Evolutionary conservation across 2,888 invertebrate genomes (phyloP).

Genomic region (Mycogona germanica): DNA sequence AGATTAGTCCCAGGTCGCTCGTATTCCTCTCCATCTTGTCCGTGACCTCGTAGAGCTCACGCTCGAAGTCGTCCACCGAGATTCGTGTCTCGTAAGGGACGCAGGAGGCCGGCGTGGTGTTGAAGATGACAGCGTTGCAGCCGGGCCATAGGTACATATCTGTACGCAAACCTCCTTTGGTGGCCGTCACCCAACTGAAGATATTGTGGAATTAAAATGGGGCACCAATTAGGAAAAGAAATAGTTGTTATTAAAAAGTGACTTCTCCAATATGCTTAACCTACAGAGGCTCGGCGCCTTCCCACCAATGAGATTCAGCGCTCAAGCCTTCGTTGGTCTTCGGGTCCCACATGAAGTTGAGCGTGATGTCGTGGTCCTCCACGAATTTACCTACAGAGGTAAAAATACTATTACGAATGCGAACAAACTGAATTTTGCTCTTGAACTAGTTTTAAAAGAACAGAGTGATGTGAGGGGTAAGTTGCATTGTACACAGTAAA

Average conservation of each 20-base stretch:
- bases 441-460: too few relatives aligned
- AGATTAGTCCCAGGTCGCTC: slow-evolving; percentile 22
- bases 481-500: too few relatives aligned
- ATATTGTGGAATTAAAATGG: too few relatives aligned
- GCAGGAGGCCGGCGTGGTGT: slow-evolving; percentile 18
- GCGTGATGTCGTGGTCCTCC: slow-evolving; percentile 32
- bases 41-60: not conserved
- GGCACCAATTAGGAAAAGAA: too few relatives aligned
- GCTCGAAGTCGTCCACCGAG: slow-evolving; percentile 1
- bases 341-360: slow-evolving; percentile 33
- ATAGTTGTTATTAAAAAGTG: too few relatives aligned
- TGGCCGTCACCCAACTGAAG: slow-evolving; percentile 25
- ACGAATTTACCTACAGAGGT: slow-evolving; percentile 27
- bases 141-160: slow-evolving; percentile 26
- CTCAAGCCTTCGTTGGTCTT: slow-evolving; percentile 25
- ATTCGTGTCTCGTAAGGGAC: slow-evolving; percentile 10
- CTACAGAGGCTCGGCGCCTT: slow-evolving; percentile 24
- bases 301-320: slow-evolving; percentile 25
- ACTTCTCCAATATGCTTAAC: too few relatives aligned
- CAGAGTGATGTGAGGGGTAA: too few relatives aligned
- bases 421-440: too few relatives aligned
- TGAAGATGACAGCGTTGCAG: slow-evolving; percentile 23
- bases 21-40: slow-evolving; percentile 5
- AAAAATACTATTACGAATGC: too few relatives aligned
- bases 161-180: slow-evolving; percentile 22